These are phyloP conservation scores for Heterotilapia buettikoferi DNA, from an alignment of 2,113 vertebrate species.

Conservation along the genomic window DNA sequence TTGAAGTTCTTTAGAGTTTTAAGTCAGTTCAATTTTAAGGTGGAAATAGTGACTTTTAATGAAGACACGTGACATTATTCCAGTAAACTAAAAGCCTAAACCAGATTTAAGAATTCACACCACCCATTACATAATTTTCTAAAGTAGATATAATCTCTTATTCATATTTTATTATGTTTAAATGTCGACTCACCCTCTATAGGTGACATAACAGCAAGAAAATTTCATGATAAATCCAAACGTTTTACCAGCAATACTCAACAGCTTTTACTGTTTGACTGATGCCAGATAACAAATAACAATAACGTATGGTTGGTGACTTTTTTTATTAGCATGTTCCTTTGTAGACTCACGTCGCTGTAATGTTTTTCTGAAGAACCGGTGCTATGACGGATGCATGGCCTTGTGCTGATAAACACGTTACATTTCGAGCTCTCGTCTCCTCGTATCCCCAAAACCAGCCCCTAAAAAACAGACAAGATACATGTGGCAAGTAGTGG, in stretches of 20 bases:
- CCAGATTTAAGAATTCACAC: neutral
- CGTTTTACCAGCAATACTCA: neutral
- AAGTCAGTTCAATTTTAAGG: neutral
- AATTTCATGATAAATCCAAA: neutral
- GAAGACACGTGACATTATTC: neutral
- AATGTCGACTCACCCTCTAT: neutral
- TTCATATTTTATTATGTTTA: neutral
- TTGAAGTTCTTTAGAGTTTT: neutral
- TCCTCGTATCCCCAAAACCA: constrained; percentile 98
- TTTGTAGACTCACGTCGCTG: constrained; percentile 78
- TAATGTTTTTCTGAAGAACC: constrained; percentile 81
- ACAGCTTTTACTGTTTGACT: neutral
- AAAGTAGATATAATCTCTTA: neutral
- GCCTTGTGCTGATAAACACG: constrained; percentile 92
- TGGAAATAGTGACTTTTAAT: neutral
- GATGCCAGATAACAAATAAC: neutral
- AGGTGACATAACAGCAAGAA: neutral
- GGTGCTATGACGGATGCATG: constrained; percentile 88
- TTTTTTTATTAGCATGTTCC: neutral
- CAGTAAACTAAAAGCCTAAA: neutral
- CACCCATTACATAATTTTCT: neutral
- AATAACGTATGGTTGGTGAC: neutral
- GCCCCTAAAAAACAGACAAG: constrained; percentile 73
- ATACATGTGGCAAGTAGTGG: neutral
- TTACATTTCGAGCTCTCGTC: constrained; percentile 82